Percentiles rank a stretch among this genome's conserved stretches.
Evolutionary conservation across 2,888 invertebrate genomes (phyloP).

Genomic region (Mythimna vitellina): DNA sequence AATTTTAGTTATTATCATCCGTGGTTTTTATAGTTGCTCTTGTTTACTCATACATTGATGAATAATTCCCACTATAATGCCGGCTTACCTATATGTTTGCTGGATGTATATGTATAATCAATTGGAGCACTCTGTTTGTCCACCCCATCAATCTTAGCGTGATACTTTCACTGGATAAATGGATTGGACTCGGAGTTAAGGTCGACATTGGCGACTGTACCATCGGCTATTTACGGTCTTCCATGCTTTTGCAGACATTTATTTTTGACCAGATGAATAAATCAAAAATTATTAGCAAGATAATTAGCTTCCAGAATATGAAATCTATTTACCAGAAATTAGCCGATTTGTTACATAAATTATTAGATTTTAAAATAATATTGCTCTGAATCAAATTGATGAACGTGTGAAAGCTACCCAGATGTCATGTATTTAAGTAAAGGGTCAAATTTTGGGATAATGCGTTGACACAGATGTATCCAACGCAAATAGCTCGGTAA

Average conservation of each 20-base stretch:
- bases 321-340: neutral
- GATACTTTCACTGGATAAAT: constrained; percentile 71
- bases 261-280: neutral
- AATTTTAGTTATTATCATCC: too few species aligned
- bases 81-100: constrained; percentile 1
- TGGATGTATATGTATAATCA: constrained; percentile 53
- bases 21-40: neutral
- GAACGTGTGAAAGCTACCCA: constrained; percentile 73
- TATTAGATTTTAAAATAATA: constrained; percentile 27
- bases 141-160: constrained; percentile 74
- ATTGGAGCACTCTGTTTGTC: constrained; percentile 60
- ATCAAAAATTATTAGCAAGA: neutral
- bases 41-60: neutral
- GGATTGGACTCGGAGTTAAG: constrained; percentile 69
- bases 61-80: constrained; percentile 7
- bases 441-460: constrained; percentile 80
- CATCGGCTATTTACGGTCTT: constrained; percentile 34
- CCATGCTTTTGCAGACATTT: constrained; percentile 43
- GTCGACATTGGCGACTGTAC: constrained; percentile 68
- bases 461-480: constrained; percentile 73
- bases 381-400: constrained; percentile 65
- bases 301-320: neutral
- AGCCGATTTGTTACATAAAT: neutral
- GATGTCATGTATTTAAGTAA: constrained; percentile 74
- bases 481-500: constrained; percentile 77